These are phyloP conservation scores for Polyodon spathula DNA, from an alignment of 2,113 vertebrate species.

Conservation along the genomic window DNA sequence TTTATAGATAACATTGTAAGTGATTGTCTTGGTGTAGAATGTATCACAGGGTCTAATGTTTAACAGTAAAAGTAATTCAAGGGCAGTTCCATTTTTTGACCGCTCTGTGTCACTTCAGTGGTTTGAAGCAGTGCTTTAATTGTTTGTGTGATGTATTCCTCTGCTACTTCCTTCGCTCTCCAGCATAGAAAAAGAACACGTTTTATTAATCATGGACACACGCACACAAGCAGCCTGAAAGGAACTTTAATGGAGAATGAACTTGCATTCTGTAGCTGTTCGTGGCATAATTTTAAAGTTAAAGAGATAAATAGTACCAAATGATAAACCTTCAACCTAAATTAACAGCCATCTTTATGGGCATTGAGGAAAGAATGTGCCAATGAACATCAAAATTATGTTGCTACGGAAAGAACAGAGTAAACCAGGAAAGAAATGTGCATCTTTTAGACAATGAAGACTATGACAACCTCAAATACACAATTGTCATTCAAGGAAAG, in stretches of 20 bases:
- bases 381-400: no score
- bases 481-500: no score
- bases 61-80: constrained; percentile 42
- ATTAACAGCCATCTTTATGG: no score
- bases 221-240: constrained; percentile 25
- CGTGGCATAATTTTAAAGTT: no score
- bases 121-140: constrained; percentile 38
- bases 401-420: no score
- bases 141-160: constrained; percentile 48
- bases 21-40: constrained; percentile 31
- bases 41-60: constrained; percentile 37
- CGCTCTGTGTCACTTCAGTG: constrained; percentile 36
- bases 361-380: no score
- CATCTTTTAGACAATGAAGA: no score
- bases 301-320: no score
- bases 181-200: constrained; percentile 21
- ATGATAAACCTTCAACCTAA: no score
- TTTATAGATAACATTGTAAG: constrained; percentile 33
- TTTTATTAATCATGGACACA: constrained; percentile 48
- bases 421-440: no score
- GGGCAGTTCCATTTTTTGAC: constrained; percentile 30
- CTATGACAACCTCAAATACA: no score
- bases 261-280: neutral
- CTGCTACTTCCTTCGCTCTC: constrained; percentile 33
- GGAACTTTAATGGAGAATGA: constrained; percentile 9